phyloP scores from a whole-genome alignment of 2,888 invertebrate species.

The Andrena haemorrhoa region DNA sequence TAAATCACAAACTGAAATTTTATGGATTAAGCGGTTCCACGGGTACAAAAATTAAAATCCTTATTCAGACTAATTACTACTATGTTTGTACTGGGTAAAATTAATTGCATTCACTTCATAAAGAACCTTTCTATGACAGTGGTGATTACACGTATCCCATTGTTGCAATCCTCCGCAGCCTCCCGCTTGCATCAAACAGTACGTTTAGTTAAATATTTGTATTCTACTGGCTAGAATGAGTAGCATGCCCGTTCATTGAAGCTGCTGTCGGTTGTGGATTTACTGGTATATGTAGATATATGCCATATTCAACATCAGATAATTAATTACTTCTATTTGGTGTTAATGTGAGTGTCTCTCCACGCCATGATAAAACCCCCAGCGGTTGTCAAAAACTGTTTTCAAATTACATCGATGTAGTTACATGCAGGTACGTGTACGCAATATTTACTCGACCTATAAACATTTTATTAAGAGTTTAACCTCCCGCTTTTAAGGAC shows the following conservation, averaged over 20 bases:
- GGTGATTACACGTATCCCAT: background rate
- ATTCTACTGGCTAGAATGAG: conserved; percentile 19
- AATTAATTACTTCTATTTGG: conserved; percentile 2
- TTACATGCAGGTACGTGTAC: background rate
- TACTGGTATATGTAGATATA: conserved; percentile 10
- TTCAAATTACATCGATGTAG: too few relatives aligned
- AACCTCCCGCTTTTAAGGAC: too few relatives aligned
- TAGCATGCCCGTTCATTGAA: conserved; percentile 1
- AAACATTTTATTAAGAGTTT: background rate
- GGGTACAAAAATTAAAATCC: background rate
- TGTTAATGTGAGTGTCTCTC: too few relatives aligned
- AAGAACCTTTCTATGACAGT: background rate
- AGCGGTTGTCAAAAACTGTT: too few relatives aligned
- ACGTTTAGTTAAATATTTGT: conserved; percentile 37
- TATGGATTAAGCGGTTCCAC: too few relatives aligned
- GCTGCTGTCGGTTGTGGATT: conserved; percentile 5
- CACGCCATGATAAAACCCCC: background rate
- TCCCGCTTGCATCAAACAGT: background rate
- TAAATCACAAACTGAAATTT: too few relatives aligned
- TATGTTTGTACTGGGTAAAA: background rate
- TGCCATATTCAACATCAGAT: conserved; percentile 2
- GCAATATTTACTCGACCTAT: background rate
- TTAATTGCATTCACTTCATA: background rate
- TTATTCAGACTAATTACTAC: background rate
- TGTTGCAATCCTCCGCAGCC: background rate